phyloP scores from a whole-genome alignment of 2,797 vertebrate genomes.

The Leptoclinus maculatus region DNA sequence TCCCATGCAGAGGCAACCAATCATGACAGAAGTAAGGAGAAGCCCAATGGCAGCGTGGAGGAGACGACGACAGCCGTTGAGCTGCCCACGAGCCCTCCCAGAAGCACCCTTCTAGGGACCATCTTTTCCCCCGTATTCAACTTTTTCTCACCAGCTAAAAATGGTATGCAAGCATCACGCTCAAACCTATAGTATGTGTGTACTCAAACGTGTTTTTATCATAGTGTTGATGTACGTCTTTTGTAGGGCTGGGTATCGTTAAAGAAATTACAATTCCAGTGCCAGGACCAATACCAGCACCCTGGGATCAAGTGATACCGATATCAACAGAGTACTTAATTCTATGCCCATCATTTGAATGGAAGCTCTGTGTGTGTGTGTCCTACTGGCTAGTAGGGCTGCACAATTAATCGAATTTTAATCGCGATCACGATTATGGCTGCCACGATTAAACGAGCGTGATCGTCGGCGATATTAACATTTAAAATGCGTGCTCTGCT shows the following conservation, averaged over 20 bases:
- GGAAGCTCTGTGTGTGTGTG: not conserved
- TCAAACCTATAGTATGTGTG: not conserved
- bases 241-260: not conserved
- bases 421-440: too few species aligned
- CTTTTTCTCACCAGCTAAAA: slow-evolving; percentile 99
- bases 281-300: not conserved
- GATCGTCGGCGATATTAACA: too few species aligned
- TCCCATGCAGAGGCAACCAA: slow-evolving; percentile 87
- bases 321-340: not conserved
- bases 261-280: not conserved
- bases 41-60: slow-evolving; percentile 94
- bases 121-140: slow-evolving; percentile 99
- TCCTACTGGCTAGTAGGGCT: too few species aligned
- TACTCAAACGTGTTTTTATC: not conserved
- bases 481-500: too few species aligned
- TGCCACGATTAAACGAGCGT: too few species aligned
- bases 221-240: not conserved
- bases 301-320: not conserved
- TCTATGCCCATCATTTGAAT: too few species aligned
- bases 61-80: slow-evolving; percentile 86
- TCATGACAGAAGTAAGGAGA: slow-evolving; percentile 94
- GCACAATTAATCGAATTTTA: too few species aligned
- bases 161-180: slow-evolving; percentile 83
- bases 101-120: slow-evolving; percentile 95
- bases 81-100: slow-evolving; percentile 88